Evolutionary conservation across 2,113 vertebrate species (phyloP).

Genomic region (Mellivora capensis): DNA sequence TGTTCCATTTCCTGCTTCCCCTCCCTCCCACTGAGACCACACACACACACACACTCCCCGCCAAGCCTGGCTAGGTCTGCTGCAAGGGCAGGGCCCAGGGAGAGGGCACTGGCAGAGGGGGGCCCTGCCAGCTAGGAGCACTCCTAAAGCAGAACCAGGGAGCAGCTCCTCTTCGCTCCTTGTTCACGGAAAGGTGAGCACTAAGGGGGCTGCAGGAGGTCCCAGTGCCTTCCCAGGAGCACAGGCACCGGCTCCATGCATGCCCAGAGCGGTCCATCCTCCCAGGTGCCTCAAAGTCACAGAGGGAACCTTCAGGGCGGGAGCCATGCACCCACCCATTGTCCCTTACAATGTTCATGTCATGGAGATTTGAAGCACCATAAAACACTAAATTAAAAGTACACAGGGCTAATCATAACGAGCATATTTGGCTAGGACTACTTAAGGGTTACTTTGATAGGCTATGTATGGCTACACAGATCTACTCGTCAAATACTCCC

Average conservation of each 20-base stretch:
- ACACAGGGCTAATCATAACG: not conserved
- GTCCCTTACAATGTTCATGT: rapidly evolving
- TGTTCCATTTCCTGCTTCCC: not conserved
- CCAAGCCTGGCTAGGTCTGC: too few relatives aligned
- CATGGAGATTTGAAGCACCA: too few relatives aligned
- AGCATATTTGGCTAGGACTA: not conserved
- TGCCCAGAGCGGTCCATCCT: not conserved
- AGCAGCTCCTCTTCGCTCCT: too few relatives aligned
- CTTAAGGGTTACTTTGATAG: not conserved
- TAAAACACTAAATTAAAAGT: not conserved
- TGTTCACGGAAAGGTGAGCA: not conserved
- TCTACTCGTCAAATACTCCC: not conserved
- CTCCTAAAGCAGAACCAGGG: not conserved
- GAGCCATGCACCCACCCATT: not conserved
- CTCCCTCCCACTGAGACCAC: too few relatives aligned
- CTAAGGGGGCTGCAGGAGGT: not conserved
- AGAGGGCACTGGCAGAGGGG: not conserved
- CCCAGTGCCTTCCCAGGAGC: not conserved
- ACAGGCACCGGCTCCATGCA: not conserved
- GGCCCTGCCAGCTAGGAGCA: not conserved
- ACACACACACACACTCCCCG: rapidly evolving
- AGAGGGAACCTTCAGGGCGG: not conserved
- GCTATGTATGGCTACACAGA: not conserved
- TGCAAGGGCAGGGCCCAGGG: too few relatives aligned
- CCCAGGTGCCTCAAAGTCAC: not conserved